Evolutionary conservation across 2,888 invertebrate species (phyloP), one percentile per base, ranked within the genome.

Genomic region (Leptinotarsa haldemani): DNA sequence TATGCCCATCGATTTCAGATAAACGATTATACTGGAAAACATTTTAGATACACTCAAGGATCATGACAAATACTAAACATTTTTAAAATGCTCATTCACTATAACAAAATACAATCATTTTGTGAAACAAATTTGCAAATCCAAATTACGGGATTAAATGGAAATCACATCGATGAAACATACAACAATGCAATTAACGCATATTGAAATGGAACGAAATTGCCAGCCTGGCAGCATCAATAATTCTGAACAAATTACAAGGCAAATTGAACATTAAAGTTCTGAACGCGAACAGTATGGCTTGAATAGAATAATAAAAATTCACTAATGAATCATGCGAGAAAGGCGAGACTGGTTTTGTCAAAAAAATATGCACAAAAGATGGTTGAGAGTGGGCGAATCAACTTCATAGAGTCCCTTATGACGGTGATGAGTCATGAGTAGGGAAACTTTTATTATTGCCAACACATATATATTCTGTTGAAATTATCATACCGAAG

Each of bases 351-450:
- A 61, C 61, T 61, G 40, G 40, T 40, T 61, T 5, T 30, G 30
- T 30, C 25, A 56, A 30, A 61, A 61, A 61, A 61, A 30, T 61
- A 25, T 61, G n/a, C 25, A 30, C 40, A 61, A 61, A 61, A 61
- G 61, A 61, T 40, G 30, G 61, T 61, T 40, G 40, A 16, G n/a
- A n/a, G 61, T 61, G 61, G 61, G 61, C 3, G 61, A 30, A 40
- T 61, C 30, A 61, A 61, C 61, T 61, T 9, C 61, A 61, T 61
- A 30, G 25, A 61, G 40, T 40, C 61, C 61, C 61, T 25, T 61
- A 61, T 61, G 40, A 61, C n/a, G 25, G 61, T n/a, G 61, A 61
- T 61, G 61, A 61, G n/a, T 61, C 61, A 61, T 40, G 61, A 61
- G n/a, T n/a, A 16, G 30, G 40, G 18, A 9, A n/a, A 61, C 5